Evolutionary conservation across 2,797 vertebrate species (phyloP).

Genomic region (Eulemur mongoz): DNA sequence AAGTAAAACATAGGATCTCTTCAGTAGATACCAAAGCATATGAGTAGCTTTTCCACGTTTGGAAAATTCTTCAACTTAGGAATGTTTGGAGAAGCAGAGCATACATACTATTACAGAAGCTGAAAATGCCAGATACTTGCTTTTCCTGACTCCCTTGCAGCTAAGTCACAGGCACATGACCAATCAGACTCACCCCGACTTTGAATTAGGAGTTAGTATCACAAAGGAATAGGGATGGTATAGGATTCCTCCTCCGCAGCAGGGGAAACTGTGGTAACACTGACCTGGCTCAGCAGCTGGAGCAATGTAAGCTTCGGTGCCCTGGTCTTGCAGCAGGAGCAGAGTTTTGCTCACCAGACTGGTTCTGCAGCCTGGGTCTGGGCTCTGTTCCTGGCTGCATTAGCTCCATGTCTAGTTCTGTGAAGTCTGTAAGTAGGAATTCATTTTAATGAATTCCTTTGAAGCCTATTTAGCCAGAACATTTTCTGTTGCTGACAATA

Average conservation of each 20-base stretch:
- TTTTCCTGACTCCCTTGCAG: neutral
- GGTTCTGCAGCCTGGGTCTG: constrained; percentile 43
- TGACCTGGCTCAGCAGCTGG: neutral
- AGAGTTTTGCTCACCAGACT: constrained; percentile 13
- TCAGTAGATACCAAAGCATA: neutral
- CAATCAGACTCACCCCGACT: neutral
- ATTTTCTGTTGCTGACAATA: neutral
- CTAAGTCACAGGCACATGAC: neutral
- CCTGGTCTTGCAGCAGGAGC: neutral
- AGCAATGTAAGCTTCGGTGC: neutral
- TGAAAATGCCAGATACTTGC: neutral
- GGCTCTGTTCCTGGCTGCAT: neutral
- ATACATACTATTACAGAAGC: neutral
- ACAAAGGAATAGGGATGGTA: neutral
- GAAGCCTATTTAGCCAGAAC: neutral
- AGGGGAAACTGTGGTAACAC: neutral
- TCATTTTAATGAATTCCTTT: neutral
- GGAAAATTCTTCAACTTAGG: neutral
- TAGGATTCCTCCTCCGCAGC: neutral
- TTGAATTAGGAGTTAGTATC: neutral
- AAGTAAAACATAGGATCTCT: neutral
- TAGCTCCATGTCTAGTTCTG: neutral
- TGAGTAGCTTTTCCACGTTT: neutral
- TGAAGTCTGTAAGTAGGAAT: neutral
- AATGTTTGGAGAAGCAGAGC: neutral